Evolutionary conservation across 2,888 invertebrate genomes (phyloP).

Genomic region (Pelosia muscerda): DNA sequence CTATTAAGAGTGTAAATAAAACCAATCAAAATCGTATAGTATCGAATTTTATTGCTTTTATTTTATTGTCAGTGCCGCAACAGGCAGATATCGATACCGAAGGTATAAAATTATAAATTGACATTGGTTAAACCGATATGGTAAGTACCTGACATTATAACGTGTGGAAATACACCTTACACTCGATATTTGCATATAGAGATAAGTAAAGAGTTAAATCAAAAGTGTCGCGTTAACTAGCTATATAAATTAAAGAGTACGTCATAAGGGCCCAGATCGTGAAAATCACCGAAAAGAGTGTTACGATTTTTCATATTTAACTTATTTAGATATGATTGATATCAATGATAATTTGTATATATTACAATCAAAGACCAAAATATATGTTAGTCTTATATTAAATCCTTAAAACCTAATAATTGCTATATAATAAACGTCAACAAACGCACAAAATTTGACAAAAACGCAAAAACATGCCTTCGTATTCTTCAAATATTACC

Average conservation of each 20-base stretch:
- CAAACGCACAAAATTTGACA: no score
- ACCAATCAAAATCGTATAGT: conserved; percentile 29
- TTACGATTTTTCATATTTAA: no score
- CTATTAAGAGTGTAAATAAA: conserved; percentile 40
- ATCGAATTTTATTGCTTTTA: conserved; percentile 35
- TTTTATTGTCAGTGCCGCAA: conserved; percentile 35
- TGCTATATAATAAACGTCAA: no score
- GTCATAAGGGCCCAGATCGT: no score
- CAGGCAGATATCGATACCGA: conserved; percentile 39
- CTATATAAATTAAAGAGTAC: not conserved
- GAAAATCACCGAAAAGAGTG: no score
- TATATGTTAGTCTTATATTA: no score
- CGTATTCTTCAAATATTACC: no score
- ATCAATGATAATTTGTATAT: no score
- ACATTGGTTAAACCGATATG: conserved; percentile 25
- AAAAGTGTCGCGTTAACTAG: not conserved
- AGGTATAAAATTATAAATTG: conserved; percentile 45
- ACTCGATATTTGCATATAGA: not conserved
- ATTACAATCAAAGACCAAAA: no score
- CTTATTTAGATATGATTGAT: no score
- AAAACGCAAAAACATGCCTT: no score
- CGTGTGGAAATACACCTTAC: conserved; percentile 30
- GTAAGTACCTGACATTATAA: conserved; percentile 35
- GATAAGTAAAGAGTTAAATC: not conserved
- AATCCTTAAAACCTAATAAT: no score